Conservation (phyloP, 2,113 vertebrate genomes). For the Heterocephalus glaber region DNA sequence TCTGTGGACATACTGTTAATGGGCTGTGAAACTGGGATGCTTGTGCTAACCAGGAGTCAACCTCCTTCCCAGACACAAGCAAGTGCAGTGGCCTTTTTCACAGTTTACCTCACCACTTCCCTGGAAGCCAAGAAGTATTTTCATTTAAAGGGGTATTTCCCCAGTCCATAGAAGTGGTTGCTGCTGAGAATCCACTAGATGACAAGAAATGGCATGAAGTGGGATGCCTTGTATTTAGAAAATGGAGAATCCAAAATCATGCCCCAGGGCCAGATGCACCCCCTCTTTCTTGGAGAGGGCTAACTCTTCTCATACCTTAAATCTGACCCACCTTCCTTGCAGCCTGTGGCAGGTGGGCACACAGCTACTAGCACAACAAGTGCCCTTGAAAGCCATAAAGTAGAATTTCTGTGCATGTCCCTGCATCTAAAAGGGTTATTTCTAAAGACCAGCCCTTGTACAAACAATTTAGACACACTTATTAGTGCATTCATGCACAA, state of each 20-base stretch:
- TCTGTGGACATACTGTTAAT: slow-evolving; percentile 51
- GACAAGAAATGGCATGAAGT: neutral
- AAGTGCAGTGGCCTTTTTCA: neutral
- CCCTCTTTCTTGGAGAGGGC: neutral
- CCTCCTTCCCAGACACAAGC: slow-evolving; percentile 38
- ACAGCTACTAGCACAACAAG: neutral
- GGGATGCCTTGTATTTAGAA: too few species aligned
- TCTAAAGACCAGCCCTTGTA: neutral
- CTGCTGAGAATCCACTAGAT: neutral
- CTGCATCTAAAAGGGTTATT: neutral
- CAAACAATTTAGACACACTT: slow-evolving; percentile 20
- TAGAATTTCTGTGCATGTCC: neutral
- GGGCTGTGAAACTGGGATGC: slow-evolving; percentile 50
- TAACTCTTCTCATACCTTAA: neutral
- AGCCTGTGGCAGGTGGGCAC: neutral
- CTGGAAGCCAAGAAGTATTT: neutral
- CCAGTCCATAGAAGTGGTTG: neutral
- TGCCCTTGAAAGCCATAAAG: neutral
- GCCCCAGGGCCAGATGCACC: neutral
- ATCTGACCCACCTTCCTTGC: neutral
- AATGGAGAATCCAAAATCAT: neutral
- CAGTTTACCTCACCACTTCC: neutral
- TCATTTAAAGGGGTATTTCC: neutral
- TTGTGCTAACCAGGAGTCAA: neutral
- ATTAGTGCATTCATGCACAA: neutral